Evolutionary conservation across 2,888 invertebrate species (phyloP).

Genomic region (Hypselothyrea guttata): DNA sequence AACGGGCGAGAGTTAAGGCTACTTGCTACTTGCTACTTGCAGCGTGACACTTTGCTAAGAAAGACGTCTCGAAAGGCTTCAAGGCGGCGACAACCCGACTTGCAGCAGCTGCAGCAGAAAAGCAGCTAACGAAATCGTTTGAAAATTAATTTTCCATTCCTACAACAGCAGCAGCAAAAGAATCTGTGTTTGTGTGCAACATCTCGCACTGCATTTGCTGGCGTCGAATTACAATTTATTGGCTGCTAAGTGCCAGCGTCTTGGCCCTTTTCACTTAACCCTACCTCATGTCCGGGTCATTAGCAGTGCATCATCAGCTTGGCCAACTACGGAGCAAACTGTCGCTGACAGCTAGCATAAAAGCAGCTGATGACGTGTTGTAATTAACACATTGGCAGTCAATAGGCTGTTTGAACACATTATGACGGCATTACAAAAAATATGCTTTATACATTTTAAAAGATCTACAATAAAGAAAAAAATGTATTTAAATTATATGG

Average conservation of each 20-base stretch:
- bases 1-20: not conserved
- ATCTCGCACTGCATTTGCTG: constrained; percentile 25
- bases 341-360: constrained; percentile 1
- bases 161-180: constrained; percentile 48
- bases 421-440: too few species aligned
- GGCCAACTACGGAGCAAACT: constrained; percentile 7
- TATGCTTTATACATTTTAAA: too few species aligned
- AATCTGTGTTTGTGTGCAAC: constrained; percentile 18
- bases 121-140: constrained; percentile 67
- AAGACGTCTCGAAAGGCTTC: constrained; percentile 35
- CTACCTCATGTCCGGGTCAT: constrained; percentile 25
- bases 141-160: constrained; percentile 77
- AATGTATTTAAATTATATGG: too few species aligned
- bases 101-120: constrained; percentile 34
- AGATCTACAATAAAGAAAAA: too few species aligned
- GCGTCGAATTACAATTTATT: constrained; percentile 78
- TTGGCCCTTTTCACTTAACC: constrained; percentile 49
- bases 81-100: constrained; percentile 36
- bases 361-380: not conserved
- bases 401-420: not conserved
- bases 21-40: constrained; percentile 27
- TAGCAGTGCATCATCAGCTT: constrained; percentile 32
- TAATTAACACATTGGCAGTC: constrained; percentile 21
- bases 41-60: constrained; percentile 39
- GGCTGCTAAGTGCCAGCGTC: constrained; percentile 68